Conservation (phyloP, 2,113 vertebrate species). For the Coturnix japonica region DNA sequence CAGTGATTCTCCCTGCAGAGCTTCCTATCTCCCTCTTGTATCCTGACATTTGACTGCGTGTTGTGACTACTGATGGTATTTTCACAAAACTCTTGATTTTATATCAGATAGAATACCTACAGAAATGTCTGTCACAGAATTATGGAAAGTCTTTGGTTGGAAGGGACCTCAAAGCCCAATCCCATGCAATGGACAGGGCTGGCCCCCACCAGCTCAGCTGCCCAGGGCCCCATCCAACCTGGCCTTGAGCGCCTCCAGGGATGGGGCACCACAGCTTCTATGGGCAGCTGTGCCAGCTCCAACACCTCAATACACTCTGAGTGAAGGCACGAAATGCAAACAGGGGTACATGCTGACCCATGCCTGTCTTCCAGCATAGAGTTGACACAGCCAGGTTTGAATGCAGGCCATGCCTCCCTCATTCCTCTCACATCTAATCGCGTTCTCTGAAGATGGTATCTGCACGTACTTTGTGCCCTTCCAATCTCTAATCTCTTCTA, state of each 20-base stretch:
- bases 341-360: background rate
- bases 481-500: background rate
- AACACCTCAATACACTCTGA: no score
- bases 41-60: background rate
- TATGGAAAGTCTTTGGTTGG: no score
- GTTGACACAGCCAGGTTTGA: background rate
- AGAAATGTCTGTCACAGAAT: background rate
- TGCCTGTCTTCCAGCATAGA: background rate
- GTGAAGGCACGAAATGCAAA: background rate
- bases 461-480: background rate
- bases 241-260: no score
- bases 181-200: no score
- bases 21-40: background rate
- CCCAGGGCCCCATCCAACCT: no score
- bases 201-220: no score
- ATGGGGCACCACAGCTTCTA: no score
- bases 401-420: background rate
- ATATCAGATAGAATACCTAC: background rate
- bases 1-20: background rate
- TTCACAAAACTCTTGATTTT: background rate
- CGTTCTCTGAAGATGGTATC: background rate
- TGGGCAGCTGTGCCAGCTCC: no score
- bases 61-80: background rate
- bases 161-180: no score
- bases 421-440: background rate